These are phyloP conservation scores for Orientallactaga bullata DNA, from an alignment of 2,113 vertebrate species.

Conservation along the genomic window DNA sequence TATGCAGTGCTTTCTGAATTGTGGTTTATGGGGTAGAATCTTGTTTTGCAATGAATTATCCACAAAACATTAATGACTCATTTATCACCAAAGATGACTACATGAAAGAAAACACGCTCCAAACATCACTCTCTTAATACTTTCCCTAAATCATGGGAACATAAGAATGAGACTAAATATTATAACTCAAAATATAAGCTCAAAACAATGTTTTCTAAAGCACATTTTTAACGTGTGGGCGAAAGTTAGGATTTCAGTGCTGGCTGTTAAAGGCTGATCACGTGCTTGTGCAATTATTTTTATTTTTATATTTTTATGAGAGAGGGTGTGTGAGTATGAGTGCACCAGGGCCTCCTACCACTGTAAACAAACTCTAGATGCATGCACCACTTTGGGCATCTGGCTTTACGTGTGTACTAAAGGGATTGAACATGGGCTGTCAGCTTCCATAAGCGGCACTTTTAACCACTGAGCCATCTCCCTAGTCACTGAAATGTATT, in stretches of 20 bases:
- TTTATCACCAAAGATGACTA: conserved; percentile 13
- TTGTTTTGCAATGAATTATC: background rate
- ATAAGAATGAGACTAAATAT: conserved; percentile 42
- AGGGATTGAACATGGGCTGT: too few species aligned
- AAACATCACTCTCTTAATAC: background rate
- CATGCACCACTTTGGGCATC: too few species aligned
- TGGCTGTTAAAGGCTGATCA: conserved; percentile 26
- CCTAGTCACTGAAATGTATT: too few species aligned
- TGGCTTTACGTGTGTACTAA: too few species aligned
- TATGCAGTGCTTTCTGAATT: background rate
- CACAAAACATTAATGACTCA: background rate
- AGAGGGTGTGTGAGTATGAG: too few species aligned
- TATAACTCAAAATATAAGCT: conserved; percentile 1
- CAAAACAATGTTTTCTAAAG: conserved; percentile 23
- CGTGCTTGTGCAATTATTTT: conserved; percentile 21
- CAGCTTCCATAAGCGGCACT: too few species aligned
- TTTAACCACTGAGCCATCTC: too few species aligned
- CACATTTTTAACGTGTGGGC: background rate
- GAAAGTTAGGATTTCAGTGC: conserved; percentile 36
- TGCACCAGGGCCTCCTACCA: too few species aligned
- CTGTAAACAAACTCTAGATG: too few species aligned
- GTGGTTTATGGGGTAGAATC: background rate
- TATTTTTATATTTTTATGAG: too few species aligned
- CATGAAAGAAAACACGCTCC: conserved; percentile 8
- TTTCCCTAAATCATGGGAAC: background rate